Evolutionary conservation across 2,113 vertebrate species (phyloP).

Genomic region (Struthidea cinerea): DNA sequence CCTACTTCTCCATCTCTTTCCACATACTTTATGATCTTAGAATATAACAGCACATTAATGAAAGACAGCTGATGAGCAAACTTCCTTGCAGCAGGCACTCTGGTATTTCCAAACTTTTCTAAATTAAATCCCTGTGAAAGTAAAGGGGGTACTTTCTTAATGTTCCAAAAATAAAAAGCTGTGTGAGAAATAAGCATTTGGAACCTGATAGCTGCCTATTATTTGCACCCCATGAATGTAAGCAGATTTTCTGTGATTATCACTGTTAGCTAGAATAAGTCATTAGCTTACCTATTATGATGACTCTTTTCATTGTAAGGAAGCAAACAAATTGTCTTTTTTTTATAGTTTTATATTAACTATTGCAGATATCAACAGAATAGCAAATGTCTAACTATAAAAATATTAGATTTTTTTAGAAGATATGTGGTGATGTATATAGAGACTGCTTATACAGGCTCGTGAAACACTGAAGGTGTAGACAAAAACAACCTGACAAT

Average conservation of each 20-base stretch:
- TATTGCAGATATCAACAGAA: neutral
- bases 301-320: neutral
- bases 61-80: conserved; percentile 26
- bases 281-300: neutral
- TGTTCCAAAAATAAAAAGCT: neutral
- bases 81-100: neutral
- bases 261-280: neutral
- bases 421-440: neutral
- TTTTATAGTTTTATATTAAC: neutral
- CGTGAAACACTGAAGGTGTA: neutral
- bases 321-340: neutral
- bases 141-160: neutral
- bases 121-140: conserved; percentile 27
- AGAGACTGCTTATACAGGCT: neutral
- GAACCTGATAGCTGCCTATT: neutral
- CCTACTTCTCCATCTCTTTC: neutral
- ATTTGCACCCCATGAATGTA: neutral
- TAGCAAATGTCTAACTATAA: neutral
- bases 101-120: neutral
- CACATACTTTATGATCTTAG: neutral
- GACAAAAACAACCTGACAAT: neutral
- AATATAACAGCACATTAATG: neutral
- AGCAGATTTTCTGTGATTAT: conserved; percentile 2
- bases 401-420: neutral
- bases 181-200: conserved; percentile 4